Percentiles rank a stretch among this genome's conserved stretches.
Conservation (phyloP, 2,888 invertebrate species). For the Brachypalpus laphriformis region DNA sequence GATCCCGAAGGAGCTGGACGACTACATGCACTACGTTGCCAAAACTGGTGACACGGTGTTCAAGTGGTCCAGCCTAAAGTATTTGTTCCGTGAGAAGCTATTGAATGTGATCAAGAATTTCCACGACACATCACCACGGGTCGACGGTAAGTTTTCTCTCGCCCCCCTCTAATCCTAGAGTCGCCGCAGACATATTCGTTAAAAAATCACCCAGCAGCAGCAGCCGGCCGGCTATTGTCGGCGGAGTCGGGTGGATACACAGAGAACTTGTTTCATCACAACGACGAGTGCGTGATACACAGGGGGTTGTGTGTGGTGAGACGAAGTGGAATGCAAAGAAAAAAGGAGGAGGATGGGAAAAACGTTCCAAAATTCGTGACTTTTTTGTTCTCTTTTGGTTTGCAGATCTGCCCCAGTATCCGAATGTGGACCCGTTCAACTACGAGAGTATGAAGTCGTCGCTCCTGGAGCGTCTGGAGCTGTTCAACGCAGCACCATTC, state of each 20-base stretch:
- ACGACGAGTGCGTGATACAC: conserved; percentile 43
- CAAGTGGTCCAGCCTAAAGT: conserved; percentile 94
- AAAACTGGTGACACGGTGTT: conserved; percentile 97
- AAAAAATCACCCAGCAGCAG: conserved; percentile 39
- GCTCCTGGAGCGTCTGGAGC: conserved; percentile 91
- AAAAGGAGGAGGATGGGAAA: not conserved
- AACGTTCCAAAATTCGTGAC: not conserved
- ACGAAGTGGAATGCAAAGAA: conserved; percentile 42
- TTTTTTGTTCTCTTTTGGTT: not conserved
- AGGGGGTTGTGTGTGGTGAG: conserved; percentile 45
- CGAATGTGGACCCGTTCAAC: conserved; percentile 95
- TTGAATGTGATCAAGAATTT: conserved; percentile 94
- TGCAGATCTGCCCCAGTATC: conserved; percentile 91
- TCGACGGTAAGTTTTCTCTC: conserved; percentile 80
- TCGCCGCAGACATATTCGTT: conserved; percentile 63
- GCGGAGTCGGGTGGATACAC: conserved; percentile 61
- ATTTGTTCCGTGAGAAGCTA: conserved; percentile 94
- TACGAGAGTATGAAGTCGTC: conserved; percentile 94
- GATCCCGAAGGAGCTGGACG: conserved; percentile 94
- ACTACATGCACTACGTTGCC: conserved; percentile 93
- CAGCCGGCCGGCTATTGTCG: conserved; percentile 62
- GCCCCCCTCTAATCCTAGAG: conserved; percentile 27
- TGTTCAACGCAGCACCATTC: conserved; percentile 95
- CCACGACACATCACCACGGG: conserved; percentile 89
- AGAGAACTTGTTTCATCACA: conserved; percentile 69